Evolutionary conservation across 1,140 invertebrate genomes (phyloP).

Genomic region (Drosophila leontia): DNA sequence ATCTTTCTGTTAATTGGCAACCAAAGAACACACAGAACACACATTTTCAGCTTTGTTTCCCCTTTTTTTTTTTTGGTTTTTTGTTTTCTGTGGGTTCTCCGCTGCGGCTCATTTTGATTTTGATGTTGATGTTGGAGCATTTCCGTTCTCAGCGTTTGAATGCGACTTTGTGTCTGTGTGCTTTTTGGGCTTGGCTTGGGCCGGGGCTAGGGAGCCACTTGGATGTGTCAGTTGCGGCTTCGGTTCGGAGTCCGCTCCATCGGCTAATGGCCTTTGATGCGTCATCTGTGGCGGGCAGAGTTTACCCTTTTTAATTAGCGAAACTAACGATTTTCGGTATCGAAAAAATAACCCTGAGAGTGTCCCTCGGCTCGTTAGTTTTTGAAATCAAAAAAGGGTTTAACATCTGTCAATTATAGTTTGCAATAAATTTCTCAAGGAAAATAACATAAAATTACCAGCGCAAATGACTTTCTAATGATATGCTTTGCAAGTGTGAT

Average conservation of each 20-base stretch:
- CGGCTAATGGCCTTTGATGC: conserved; percentile 81
- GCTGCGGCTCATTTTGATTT: conserved; percentile 58
- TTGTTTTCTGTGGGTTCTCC: conserved; percentile 23
- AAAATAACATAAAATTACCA: conserved; percentile 1
- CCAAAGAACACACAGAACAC: conserved; percentile 51
- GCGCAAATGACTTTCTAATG: background rate
- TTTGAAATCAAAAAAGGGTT: background rate
- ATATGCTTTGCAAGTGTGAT: background rate
- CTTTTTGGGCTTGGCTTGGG: conserved; percentile 59
- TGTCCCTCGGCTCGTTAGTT: background rate
- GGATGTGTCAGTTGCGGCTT: conserved; percentile 23
- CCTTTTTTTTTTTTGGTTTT: conserved; percentile 12
- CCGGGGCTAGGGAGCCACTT: conserved; percentile 7
- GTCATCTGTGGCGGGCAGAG: conserved; percentile 42
- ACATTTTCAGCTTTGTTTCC: conserved; percentile 35
- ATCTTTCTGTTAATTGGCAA: conserved; percentile 82
- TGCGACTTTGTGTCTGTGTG: conserved; percentile 30
- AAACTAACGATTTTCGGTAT: conserved; percentile 27
- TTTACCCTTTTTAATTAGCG: conserved; percentile 76
- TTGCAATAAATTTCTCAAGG: background rate
- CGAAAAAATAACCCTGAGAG: background rate
- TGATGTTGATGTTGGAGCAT: conserved; percentile 52
- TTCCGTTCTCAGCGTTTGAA: conserved; percentile 73
- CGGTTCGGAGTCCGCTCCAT: conserved; percentile 43
- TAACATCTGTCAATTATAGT: conserved; percentile 2